Percentiles rank a stretch among this genome's conserved stretches.
Evolutionary conservation across 1,140 invertebrate species (phyloP).

Genomic region (Lepidurus packardi): DNA sequence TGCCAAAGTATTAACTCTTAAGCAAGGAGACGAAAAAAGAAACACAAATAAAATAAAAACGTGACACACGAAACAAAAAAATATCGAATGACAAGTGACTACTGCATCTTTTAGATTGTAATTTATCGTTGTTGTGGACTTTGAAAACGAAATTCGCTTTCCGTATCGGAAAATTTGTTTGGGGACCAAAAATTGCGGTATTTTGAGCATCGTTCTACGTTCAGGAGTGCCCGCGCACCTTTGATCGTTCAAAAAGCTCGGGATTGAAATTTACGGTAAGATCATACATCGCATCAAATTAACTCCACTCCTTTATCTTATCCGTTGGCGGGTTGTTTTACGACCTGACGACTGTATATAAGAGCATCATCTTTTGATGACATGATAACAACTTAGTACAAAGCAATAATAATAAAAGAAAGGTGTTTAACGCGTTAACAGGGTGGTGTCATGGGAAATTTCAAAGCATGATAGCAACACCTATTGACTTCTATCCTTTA

Average conservation of each 20-base stretch:
- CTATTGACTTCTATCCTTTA: neutral
- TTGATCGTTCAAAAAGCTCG: neutral
- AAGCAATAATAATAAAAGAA: neutral
- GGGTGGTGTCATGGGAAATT: slow-evolving; percentile 10
- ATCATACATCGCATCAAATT: neutral
- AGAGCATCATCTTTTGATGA: slow-evolving; percentile 13
- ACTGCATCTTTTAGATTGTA: no score
- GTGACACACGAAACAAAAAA: no score
- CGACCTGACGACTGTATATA: neutral
- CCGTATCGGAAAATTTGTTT: neutral
- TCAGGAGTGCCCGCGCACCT: neutral
- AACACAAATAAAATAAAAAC: no score
- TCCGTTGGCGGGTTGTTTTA: slow-evolving; percentile 21
- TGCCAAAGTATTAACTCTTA: no score
- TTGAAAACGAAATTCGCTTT: no score
- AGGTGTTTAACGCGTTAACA: neutral
- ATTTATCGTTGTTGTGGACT: no score
- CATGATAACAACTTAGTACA: neutral
- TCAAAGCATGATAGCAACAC: slow-evolving; percentile 4
- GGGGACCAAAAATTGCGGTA: neutral
- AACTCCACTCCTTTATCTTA: neutral
- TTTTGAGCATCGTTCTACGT: neutral
- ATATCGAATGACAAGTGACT: no score
- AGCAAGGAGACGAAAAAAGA: no score
- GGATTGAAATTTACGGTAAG: slow-evolving; percentile 9